These are phyloP conservation scores for Drosophila arizonae DNA, from an alignment of 1,140 invertebrate genomes.

Conservation along the genomic window DNA sequence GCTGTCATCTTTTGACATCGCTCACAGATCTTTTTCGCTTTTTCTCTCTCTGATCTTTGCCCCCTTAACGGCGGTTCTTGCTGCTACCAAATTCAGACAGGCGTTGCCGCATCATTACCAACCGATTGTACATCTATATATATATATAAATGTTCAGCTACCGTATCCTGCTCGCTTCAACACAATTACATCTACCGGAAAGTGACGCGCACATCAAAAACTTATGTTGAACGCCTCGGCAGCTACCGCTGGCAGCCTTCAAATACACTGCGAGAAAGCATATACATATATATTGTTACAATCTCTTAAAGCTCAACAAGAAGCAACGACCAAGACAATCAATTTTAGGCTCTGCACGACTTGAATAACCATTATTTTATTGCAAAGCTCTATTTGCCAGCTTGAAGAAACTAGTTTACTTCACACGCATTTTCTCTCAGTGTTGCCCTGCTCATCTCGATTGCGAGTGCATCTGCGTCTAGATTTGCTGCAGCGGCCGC, in stretches of 20 bases:
- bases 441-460: not conserved
- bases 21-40: conserved; percentile 37
- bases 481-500: conserved; percentile 23
- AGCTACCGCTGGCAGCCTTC: not conserved
- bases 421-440: not conserved
- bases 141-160: conserved; percentile 33
- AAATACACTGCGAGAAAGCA: conserved; percentile 1
- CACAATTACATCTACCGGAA: conserved; percentile 54
- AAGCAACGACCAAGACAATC: too few species aligned
- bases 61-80: conserved; percentile 53
- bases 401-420: too few species aligned
- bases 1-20: conserved; percentile 79
- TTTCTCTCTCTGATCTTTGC: conserved; percentile 15
- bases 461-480: conserved; percentile 7
- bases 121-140: conserved; percentile 44
- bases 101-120: conserved; percentile 75
- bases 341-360: too few species aligned
- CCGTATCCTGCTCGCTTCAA: conserved; percentile 55
- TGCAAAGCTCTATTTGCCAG: too few species aligned
- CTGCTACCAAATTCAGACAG: conserved; percentile 46
- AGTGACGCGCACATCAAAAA: conserved; percentile 38
- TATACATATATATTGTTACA: not conserved
- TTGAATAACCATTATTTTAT: too few species aligned
- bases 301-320: too few species aligned
- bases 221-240: not conserved